A percentile compares a stretch with the other conserved stretches of the same genome.
These are phyloP conservation scores for Aepyceros melampus DNA, from an alignment of 2,113 vertebrate genomes.

Conservation along the genomic window DNA sequence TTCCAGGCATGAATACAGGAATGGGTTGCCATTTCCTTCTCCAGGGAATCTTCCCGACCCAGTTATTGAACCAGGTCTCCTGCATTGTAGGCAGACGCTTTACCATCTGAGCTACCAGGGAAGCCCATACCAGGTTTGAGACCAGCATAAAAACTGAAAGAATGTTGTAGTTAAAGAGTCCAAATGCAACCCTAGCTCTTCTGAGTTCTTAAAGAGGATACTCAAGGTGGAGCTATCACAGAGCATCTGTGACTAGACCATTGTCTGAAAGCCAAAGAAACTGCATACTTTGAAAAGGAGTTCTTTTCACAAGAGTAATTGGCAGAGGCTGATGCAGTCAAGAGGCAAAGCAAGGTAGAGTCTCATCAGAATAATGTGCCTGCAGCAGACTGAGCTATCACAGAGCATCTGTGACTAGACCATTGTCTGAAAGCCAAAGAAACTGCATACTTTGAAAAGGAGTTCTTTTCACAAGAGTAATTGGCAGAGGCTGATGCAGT, in stretches of 20 bases:
- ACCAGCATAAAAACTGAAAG: background rate
- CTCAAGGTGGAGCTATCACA: background rate
- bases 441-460: background rate
- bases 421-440: background rate
- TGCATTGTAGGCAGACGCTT: background rate
- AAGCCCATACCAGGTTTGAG: background rate
- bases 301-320: conserved; percentile 28
- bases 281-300: background rate
- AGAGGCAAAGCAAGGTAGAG: background rate
- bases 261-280: background rate
- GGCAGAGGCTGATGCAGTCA: background rate
- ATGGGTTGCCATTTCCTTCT: background rate
- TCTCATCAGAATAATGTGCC: conserved; percentile 20
- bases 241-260: background rate
- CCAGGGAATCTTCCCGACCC: background rate
- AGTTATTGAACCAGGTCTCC: background rate
- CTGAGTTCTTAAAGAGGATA: background rate
- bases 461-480: conserved; percentile 30
- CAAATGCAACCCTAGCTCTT: background rate
- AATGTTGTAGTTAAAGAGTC: background rate
- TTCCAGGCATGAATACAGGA: background rate
- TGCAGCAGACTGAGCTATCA: conserved; percentile 15
- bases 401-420: background rate
- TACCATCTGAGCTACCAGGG: background rate
- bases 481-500: background rate